phyloP scores from a whole-genome alignment of 2,888 invertebrate genomes.

The Luperina testacea region DNA sequence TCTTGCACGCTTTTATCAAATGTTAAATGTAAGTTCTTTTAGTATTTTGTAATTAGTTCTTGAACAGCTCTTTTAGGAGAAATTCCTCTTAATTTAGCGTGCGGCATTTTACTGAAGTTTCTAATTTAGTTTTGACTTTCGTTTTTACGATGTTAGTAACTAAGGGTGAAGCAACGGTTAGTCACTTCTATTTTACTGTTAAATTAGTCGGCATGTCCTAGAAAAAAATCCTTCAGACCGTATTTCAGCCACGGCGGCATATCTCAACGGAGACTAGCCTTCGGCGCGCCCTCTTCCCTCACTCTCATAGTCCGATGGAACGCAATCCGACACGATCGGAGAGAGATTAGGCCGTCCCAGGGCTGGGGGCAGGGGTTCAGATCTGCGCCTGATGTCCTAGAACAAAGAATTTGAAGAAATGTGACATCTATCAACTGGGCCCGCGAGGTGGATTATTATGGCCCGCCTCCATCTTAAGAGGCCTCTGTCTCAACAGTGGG shows the following conservation, averaged over 20 bases:
- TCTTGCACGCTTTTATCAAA: conserved; percentile 29
- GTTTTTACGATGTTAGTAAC: background rate
- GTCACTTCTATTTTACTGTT: no score
- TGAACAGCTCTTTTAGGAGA: conserved; percentile 9
- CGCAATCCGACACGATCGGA: no score
- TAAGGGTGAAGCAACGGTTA: no score
- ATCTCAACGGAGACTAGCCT: no score
- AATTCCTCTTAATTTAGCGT: conserved; percentile 7
- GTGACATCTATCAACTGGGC: background rate
- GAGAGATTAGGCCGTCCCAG: no score
- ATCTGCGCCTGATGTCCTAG: background rate
- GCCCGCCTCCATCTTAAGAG: background rate
- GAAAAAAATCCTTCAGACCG: no score
- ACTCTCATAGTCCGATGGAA: no score
- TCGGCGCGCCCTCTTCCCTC: no score
- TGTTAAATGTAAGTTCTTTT: conserved; percentile 25
- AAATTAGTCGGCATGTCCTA: background rate
- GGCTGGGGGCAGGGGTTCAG: no score
- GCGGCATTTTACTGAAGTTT: conserved; percentile 14
- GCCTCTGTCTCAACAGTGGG: background rate
- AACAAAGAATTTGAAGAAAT: background rate
- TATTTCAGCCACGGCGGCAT: no score
- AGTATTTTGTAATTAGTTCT: conserved; percentile 39
- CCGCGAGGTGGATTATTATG: background rate
- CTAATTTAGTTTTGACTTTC: conserved; percentile 23